Conservation (phyloP, 2,888 invertebrate genomes). For the Carpatolechia fugitivella region DNA sequence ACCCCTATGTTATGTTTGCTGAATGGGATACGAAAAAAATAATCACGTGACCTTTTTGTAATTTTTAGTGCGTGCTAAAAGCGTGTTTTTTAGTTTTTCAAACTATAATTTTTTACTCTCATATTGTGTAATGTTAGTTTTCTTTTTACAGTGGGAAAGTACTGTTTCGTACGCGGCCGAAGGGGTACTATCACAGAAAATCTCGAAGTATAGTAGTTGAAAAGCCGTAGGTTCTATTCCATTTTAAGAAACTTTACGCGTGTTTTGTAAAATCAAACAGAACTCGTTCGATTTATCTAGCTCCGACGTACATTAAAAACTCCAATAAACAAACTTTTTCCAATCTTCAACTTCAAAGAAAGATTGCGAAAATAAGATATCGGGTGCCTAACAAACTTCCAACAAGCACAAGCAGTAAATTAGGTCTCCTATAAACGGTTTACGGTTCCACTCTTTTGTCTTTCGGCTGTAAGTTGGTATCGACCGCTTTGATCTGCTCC, state of each 20-base stretch:
- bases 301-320: neutral
- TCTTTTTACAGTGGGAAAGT: too few species aligned
- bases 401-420: constrained; percentile 31
- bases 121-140: too few species aligned
- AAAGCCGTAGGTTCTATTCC: neutral
- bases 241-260: neutral
- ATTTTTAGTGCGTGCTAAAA: too few species aligned
- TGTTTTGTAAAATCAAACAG: neutral
- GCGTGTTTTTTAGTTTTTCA: too few species aligned
- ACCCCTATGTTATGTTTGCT: too few species aligned
- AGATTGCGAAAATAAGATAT: constrained; percentile 19
- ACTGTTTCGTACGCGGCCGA: too few species aligned
- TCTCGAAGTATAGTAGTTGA: too few species aligned
- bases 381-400: constrained; percentile 19
- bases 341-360: constrained; percentile 16
- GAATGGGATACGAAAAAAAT: too few species aligned
- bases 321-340: constrained; percentile 5
- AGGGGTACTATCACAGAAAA: too few species aligned
- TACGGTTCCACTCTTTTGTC: constrained; percentile 31
- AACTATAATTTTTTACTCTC: too few species aligned
- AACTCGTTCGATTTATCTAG: neutral
- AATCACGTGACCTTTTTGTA: too few species aligned
- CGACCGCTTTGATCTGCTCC: constrained; percentile 43
- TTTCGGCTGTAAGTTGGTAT: constrained; percentile 36
- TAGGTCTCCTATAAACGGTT: constrained; percentile 16